phyloP scores from a whole-genome alignment of 2,888 invertebrate genomes.

The Microplitis deprimator region DNA sequence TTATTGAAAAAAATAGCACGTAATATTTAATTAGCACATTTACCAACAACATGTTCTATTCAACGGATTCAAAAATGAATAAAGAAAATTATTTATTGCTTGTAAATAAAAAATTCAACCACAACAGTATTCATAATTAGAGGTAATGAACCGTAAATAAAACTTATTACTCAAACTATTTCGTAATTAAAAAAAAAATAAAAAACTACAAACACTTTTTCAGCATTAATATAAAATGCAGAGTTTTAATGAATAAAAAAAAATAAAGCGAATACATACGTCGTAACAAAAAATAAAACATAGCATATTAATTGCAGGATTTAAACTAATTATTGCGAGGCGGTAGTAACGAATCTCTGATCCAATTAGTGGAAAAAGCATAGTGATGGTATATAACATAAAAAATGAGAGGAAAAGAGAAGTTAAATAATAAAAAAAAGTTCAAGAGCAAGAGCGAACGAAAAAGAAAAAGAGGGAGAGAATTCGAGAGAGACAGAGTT shows the following conservation, averaged over 20 bases:
- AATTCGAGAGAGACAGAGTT: not conserved
- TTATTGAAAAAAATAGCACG: too few species aligned
- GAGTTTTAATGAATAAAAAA: not conserved
- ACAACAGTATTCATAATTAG: not conserved
- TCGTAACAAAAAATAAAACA: conserved; percentile 59
- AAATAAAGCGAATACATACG: not conserved
- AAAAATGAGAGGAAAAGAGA: conserved; percentile 26
- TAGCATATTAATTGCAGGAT: conserved; percentile 60
- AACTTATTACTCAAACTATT: not conserved
- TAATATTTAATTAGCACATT: too few species aligned
- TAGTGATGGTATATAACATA: conserved; percentile 46
- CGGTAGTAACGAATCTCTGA: conserved; percentile 46
- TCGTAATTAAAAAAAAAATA: not conserved
- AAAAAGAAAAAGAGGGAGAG: conserved; percentile 1
- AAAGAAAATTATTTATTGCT: too few species aligned
- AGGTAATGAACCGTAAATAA: not conserved
- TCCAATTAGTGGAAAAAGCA: conserved; percentile 56
- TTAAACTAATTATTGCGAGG: conserved; percentile 59
- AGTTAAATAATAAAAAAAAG: conserved; percentile 34
- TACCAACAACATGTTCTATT: too few species aligned
- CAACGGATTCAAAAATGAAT: too few species aligned
- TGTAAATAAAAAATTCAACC: too few species aligned
- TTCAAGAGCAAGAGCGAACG: conserved; percentile 25
- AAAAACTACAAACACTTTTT: not conserved
- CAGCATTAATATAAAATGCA: conserved; percentile 7